Conservation (phyloP, 2,797 vertebrate species). For the Fundulus diaphanus region DNA sequence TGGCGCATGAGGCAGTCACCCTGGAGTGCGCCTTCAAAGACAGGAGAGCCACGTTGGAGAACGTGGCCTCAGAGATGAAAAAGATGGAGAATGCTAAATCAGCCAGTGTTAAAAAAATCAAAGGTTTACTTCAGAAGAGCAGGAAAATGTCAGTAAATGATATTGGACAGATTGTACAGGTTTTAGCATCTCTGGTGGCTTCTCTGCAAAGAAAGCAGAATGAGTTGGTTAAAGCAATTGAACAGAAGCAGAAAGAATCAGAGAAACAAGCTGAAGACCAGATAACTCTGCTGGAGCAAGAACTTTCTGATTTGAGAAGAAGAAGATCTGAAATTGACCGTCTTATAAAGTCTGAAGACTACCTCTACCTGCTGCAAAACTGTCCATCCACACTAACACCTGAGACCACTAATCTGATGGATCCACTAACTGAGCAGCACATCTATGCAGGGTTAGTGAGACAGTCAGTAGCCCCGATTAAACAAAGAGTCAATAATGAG, state of each 20-base stretch:
- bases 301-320: conserved; percentile 21
- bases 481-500: conserved; percentile 24
- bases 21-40: conserved; percentile 23
- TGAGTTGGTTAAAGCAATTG: conserved; percentile 28
- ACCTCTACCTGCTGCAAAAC: conserved; percentile 34
- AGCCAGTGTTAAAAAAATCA: conserved; percentile 6
- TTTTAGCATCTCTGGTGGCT: conserved; percentile 10
- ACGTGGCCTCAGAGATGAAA: not conserved
- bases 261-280: conserved; percentile 11
- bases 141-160: conserved; percentile 13
- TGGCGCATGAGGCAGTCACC: not conserved
- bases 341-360: conserved; percentile 36
- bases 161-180: conserved; percentile 13
- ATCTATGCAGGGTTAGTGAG: conserved; percentile 16
- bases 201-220: conserved; percentile 21
- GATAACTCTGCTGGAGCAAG: conserved; percentile 30
- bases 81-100: conserved; percentile 9
- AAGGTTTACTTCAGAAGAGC: not conserved
- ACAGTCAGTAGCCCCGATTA: conserved; percentile 28
- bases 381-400: not conserved
- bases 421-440: not conserved
- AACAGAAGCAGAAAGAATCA: conserved; percentile 36
- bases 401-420: not conserved
- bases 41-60: conserved; percentile 2
- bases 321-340: conserved; percentile 28